Evolutionary conservation across 1,140 invertebrate genomes (phyloP), one percentile per base, ranked within the genome.

Genomic region (Tetramorium simillimum): DNA sequence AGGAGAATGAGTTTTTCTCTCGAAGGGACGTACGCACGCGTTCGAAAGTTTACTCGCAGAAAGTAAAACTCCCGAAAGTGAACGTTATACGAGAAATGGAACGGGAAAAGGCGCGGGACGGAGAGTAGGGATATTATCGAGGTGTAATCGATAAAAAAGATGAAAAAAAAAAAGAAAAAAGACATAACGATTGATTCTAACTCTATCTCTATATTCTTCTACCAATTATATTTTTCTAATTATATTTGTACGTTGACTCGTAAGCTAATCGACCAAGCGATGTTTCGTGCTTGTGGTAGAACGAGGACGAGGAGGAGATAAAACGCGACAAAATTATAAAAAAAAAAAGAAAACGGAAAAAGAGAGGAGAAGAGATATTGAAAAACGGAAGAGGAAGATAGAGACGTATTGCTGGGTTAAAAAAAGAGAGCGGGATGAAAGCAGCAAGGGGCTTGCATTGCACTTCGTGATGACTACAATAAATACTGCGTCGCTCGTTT

Each of bases 191-290:
- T 92, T 77, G 78, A 95, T 92, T 94, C 93, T 94, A 95, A 93
- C 94, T 95, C 93, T 95, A 95, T 95, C 94, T 95, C 94, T 95
- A 95, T 94, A 94, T 95, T 95, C 94, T 95, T 95, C 94, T 95
- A 95, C 94, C 94, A 88, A 95, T 95, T 95, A 95, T 95, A 95
- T 95, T 95, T 95, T 95, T 95, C 95, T 95, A 95, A 90, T 95
- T 95, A 93, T 92, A 95, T 95, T 95, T 95, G 94, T 95, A 95
- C 94, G 94, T 95, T 95, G 92, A 94, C 94, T 95, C 95, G 90
- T 95, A 94, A 93, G 93, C 92, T 93, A 94, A 94, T 92, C 91
- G 93, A 95, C 91, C 93, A 93, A 93, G 88, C 88, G 87, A 89
- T 85, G 77, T 91, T 92, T 91, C 92, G 91, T 93, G 91, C 91